phyloP scores from a whole-genome alignment of 2,113 vertebrate species.

The Anser brachyrhynchus region DNA sequence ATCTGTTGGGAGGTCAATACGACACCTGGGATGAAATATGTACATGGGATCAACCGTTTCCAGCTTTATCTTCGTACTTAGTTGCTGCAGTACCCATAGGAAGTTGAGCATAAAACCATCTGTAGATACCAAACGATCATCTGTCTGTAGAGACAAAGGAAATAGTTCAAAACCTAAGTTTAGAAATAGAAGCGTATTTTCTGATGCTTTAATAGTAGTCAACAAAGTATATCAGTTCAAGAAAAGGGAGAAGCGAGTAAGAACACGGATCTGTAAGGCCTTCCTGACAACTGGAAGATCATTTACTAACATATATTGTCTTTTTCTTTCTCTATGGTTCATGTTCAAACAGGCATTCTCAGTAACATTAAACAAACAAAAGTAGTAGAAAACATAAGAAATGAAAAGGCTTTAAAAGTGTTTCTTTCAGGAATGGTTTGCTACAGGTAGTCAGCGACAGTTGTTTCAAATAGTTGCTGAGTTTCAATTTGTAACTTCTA shows the following conservation, averaged over 20 bases:
- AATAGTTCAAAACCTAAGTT: background rate
- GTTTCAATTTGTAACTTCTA: background rate
- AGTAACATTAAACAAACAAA: background rate
- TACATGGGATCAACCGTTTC: slow-evolving; percentile 98
- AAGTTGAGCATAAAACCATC: slow-evolving; percentile 99
- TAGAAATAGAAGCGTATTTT: background rate
- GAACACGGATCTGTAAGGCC: fast-evolving
- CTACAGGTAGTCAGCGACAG: background rate
- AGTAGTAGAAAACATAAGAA: background rate
- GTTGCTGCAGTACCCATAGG: slow-evolving; percentile 96
- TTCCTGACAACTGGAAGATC: background rate
- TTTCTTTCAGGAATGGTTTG: background rate
- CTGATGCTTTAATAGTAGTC: background rate
- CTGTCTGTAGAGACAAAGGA: slow-evolving; percentile 79
- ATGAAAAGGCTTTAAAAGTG: background rate
- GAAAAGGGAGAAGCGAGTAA: background rate
- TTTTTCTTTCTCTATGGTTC: background rate
- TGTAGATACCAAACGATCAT: slow-evolving; percentile 95
- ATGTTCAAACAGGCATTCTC: background rate
- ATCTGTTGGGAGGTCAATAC: slow-evolving; percentile 86
- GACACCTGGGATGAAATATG: slow-evolving; percentile 94
- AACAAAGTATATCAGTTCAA: background rate
- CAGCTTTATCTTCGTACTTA: slow-evolving; percentile 97
- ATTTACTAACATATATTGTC: background rate
- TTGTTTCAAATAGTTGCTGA: background rate